These are phyloP conservation scores for Aphelocoma coerulescens DNA, from an alignment of 2,113 vertebrate genomes.

Conservation along the genomic window DNA sequence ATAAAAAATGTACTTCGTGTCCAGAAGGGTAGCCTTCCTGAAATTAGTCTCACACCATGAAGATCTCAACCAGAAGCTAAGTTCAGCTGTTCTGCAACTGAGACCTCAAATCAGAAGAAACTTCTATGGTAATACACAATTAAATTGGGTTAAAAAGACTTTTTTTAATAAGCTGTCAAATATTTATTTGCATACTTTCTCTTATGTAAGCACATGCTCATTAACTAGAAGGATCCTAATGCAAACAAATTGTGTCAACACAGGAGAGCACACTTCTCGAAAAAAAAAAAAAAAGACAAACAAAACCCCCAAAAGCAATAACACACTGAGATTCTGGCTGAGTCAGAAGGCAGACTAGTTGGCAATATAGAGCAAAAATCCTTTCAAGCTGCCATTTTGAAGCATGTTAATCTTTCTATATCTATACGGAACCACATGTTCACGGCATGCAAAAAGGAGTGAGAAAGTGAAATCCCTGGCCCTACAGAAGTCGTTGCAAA, in stretches of 20 bases:
- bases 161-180: background rate
- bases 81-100: fast-evolving
- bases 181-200: background rate
- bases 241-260: background rate
- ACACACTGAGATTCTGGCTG: background rate
- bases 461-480: background rate
- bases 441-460: background rate
- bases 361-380: background rate
- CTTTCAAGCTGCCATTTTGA: background rate
- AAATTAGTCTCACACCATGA: background rate
- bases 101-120: background rate
- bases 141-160: background rate
- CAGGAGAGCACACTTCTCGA: background rate
- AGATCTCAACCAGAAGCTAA: background rate
- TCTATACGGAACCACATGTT: background rate
- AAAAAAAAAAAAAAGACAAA: background rate
- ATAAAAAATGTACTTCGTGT: background rate
- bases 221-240: background rate
- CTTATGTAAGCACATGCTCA: background rate
- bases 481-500: background rate
- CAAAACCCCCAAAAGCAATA: background rate
- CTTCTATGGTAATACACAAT: background rate
- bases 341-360: background rate
- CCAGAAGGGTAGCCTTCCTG: background rate
- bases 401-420: background rate